A percentile compares a stretch with the other conserved stretches of the same genome.
Evolutionary conservation across 1,140 invertebrate species (phyloP).

Genomic region (Halyomorpha halys): DNA sequence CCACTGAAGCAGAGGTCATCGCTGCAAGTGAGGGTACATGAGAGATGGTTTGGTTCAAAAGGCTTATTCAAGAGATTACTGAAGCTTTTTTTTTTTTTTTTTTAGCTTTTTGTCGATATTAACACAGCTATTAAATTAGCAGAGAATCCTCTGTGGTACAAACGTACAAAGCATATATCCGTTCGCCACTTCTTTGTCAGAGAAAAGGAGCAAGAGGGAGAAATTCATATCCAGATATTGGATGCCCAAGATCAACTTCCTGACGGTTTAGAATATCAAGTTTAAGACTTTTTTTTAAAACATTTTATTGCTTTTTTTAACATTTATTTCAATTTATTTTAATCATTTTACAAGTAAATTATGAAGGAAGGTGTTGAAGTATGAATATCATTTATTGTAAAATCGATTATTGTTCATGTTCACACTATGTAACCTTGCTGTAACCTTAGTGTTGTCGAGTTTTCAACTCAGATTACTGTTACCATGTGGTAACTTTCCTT

Average conservation of each 20-base stretch:
- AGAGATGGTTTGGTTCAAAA: constrained; percentile 36
- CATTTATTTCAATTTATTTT: neutral
- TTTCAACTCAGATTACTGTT: neutral
- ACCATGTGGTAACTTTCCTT: neutral
- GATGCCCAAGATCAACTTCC: neutral
- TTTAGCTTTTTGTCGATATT: constrained; percentile 33
- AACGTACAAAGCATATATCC: constrained; percentile 37
- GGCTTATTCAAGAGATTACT: neutral
- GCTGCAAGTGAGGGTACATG: constrained; percentile 36
- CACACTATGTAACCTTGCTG: too few relatives aligned
- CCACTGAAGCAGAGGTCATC: constrained; percentile 40
- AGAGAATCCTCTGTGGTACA: constrained; percentile 37
- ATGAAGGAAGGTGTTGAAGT: too few relatives aligned
- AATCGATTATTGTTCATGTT: too few relatives aligned
- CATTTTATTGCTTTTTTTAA: neutral
- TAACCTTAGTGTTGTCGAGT: neutral
- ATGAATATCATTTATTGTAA: neutral
- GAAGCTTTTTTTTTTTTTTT: neutral
- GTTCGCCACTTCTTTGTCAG: constrained; percentile 36
- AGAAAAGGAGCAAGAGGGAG: constrained; percentile 31
- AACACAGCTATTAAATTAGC: constrained; percentile 32
- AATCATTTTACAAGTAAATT: neutral
- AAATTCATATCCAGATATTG: constrained; percentile 23
- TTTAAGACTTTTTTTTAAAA: neutral
- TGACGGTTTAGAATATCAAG: neutral